A percentile compares a stretch with the other conserved stretches of the same genome.
These are phyloP conservation scores for Gonioctena quinquepunctata DNA, from an alignment of 1,140 invertebrate species.

Conservation along the genomic window DNA sequence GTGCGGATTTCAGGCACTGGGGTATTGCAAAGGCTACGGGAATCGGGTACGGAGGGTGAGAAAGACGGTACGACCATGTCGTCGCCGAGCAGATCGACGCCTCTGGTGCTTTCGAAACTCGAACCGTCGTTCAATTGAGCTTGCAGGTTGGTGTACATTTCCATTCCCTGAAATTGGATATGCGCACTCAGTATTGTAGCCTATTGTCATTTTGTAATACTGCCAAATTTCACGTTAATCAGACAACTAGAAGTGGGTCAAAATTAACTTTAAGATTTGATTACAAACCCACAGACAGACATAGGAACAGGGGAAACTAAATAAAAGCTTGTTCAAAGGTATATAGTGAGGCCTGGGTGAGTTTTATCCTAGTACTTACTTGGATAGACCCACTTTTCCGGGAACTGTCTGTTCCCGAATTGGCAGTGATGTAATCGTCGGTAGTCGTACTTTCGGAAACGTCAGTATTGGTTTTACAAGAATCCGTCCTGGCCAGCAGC, in stretches of 20 bases:
- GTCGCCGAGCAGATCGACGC: conserved; percentile 23
- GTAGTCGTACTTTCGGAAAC: conserved; percentile 83
- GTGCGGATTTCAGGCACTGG: conserved; percentile 52
- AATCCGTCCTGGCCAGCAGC: conserved; percentile 67
- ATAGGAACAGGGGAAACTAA: too few species aligned
- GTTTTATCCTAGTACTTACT: too few species aligned
- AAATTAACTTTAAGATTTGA: too few species aligned
- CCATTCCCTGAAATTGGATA: conserved; percentile 21
- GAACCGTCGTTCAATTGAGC: conserved; percentile 24
- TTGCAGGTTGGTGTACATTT: conserved; percentile 26
- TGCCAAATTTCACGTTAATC: too few species aligned
- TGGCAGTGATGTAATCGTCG: conserved; percentile 87
- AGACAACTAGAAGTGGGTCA: too few species aligned
- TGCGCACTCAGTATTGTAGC: too few species aligned
- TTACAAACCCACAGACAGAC: too few species aligned
- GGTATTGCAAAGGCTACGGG: conserved; percentile 28
- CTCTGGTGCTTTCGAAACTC: conserved; percentile 38
- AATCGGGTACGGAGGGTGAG: conserved; percentile 33
- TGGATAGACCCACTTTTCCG: conserved; percentile 57
- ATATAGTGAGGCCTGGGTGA: too few species aligned
- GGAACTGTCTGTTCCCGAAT: conserved; percentile 68
- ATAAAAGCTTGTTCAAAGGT: too few species aligned
- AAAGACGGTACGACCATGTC: conserved; percentile 58
- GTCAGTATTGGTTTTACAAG: conserved; percentile 74
- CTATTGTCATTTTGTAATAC: too few species aligned